These are phyloP conservation scores for Streptopelia turtur DNA, from an alignment of 2,797 vertebrate species.

Conservation along the genomic window DNA sequence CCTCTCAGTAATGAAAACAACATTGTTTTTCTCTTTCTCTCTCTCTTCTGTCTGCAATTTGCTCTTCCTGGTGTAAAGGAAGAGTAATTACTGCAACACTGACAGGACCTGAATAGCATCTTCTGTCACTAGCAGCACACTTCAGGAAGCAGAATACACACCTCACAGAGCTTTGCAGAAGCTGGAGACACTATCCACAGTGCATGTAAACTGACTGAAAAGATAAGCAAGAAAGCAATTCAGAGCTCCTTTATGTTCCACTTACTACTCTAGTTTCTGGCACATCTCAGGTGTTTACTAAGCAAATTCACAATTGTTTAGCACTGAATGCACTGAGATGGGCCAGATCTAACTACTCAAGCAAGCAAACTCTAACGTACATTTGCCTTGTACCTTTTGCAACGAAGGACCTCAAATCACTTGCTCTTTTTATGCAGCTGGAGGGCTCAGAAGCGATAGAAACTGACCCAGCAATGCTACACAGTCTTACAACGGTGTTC, in stretches of 20 bases:
- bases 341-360: neutral
- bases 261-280: neutral
- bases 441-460: neutral
- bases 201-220: neutral
- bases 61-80: neutral
- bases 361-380: neutral
- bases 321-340: neutral
- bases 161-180: neutral
- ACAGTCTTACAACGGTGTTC: neutral
- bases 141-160: neutral
- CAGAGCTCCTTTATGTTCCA: neutral
- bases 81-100: neutral
- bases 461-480: neutral
- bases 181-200: neutral
- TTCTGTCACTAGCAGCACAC: slow-evolving; percentile 6
- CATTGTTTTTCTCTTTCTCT: neutral
- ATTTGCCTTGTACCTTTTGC: neutral
- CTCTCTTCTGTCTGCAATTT: neutral
- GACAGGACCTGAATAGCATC: neutral
- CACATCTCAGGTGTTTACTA: neutral
- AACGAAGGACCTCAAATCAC: neutral
- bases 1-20: neutral
- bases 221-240: neutral
- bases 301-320: neutral
- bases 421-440: neutral